Evolutionary conservation across 2,797 vertebrate species (phyloP).

Genomic region (Falco concolor): DNA sequence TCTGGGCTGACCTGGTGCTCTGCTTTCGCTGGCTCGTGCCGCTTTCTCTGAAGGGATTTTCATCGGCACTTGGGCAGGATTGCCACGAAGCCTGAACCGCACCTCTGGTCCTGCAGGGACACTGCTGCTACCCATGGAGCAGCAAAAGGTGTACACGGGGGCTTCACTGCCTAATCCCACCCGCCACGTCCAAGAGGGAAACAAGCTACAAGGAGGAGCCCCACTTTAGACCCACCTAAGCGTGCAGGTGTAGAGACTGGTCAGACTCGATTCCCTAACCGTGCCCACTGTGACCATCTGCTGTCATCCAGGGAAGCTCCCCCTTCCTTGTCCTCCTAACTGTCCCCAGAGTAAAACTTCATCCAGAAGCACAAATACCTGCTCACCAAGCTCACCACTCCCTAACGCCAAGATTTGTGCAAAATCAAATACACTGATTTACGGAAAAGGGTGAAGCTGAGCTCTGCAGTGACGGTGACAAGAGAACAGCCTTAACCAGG

Average conservation of each 20-base stretch:
- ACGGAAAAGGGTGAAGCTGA: neutral
- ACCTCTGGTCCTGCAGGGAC: neutral
- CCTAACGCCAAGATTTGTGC: neutral
- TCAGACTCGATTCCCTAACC: neutral
- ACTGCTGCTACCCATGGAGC: fast-evolving
- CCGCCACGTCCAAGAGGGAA: neutral
- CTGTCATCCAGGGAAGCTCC: neutral
- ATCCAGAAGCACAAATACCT: neutral
- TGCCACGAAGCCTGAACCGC: fast-evolving
- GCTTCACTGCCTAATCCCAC: neutral
- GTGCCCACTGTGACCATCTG: fast-evolving
- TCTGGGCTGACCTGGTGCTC: neutral
- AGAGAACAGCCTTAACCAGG: neutral
- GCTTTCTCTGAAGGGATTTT: neutral
- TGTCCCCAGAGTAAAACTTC: neutral
- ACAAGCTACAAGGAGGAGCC: neutral
- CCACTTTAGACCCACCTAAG: neutral
- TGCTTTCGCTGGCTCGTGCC: neutral
- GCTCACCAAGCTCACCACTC: neutral
- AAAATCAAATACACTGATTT: neutral
- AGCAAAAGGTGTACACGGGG: neutral
- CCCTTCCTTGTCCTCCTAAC: neutral
- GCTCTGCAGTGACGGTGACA: neutral
- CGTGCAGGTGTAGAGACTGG: neutral
- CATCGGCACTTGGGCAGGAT: neutral